Evolutionary conservation across 1,140 invertebrate species (phyloP), one percentile per base, ranked within the genome.

Genomic region (Frieseomelitta varia): DNA sequence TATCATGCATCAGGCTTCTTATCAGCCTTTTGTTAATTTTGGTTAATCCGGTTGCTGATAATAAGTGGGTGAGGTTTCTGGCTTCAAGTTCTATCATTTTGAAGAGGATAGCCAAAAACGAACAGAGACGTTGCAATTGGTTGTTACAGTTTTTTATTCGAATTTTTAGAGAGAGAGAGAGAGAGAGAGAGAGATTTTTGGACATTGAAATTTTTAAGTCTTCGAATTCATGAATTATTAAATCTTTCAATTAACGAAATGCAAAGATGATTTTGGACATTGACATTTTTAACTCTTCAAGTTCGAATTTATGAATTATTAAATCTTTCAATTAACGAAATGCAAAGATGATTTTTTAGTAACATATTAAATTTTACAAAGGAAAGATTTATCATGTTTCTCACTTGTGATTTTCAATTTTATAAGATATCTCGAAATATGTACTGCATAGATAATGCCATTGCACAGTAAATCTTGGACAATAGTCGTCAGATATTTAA

Each of bases 21-120:
- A 81, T 75, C 74, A 14, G 51, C 0, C n/a, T 3, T 19, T 30
- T 53, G 34, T 67, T 65, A 76, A 82, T 65, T 82, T 56, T n/a
- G 24, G 14, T 75, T 56, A 47, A 47, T 47, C 39, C 63, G 1
- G 8, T 51, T 27, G 27, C 8, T 65, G 56, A 73, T 65, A 74
- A 67, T 10, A n/a, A 65, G 6, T 10, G 19, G 0, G 55, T 39
- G 58, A n/a, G 14, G 12, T n/a, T n/a, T 61, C 11, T 61, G 11
- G 58, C 12, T 61, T 0, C 3, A 12, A 61, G n/a, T 12, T 47
- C 2, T 61, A 14, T 61, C n/a, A n/a, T 4, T 61, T 61, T 24
- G n/a, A 61, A n/a, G 58, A 4, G 12, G 24, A 61, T 61, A 12
- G 24, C 14, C 0, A 61, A n/a, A n/a, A 61, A 11, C 1, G 21